Base-by-base conservation (phyloP, 2,797 vertebrate genomes). In the Syngnathus acus region DNA sequence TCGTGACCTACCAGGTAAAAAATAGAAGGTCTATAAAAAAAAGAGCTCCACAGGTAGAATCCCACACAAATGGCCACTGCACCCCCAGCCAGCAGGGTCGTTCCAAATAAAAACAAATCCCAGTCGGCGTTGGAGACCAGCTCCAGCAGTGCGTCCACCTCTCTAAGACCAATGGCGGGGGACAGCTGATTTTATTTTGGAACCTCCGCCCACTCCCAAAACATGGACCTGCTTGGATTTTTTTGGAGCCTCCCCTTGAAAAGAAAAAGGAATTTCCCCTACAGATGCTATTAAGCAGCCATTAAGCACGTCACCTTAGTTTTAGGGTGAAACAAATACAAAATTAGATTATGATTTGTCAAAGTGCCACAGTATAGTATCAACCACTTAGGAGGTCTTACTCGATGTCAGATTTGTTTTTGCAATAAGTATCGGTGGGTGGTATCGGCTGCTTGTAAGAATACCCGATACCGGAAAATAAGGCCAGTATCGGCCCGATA, bases 141-240 rank as follows among this genome's bases (percentile, higher is more conserved):
- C 94, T 95, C 94, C 92, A 91, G 90, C 79, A 78, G 26, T 7
- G 78, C 88, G 73, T 78, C 86, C 85, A 87, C 67, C 80, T 90
- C 90, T 92, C 87, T 89, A 89, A 84, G 83, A 83, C 72, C 23
- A 88, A 88, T 78, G 76, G 77, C 89, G 69, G 66, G 86, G 84
- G 88, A 89, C 82, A 90, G 92, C 92, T 91, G 92, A 86, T 94
- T 96, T 95, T 95, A 94, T 93, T 94, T 94, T 91, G 90, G 90
- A 87, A 74, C 75, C 82, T 73, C 86, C 88, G 86, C 86, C 86
- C 88, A 75, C 82, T 75, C 81, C 76, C 80, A 84, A 82, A 88
- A 77, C 77, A 84, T 77, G 87, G 86, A 84, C 83, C 84, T 84
- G 23, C 23, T 55, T 26, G 19, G 48, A n/a, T n/a, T 50, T 50